Evolutionary conservation across 2,888 invertebrate species (phyloP).

Genomic region (Myathropa florea): DNA sequence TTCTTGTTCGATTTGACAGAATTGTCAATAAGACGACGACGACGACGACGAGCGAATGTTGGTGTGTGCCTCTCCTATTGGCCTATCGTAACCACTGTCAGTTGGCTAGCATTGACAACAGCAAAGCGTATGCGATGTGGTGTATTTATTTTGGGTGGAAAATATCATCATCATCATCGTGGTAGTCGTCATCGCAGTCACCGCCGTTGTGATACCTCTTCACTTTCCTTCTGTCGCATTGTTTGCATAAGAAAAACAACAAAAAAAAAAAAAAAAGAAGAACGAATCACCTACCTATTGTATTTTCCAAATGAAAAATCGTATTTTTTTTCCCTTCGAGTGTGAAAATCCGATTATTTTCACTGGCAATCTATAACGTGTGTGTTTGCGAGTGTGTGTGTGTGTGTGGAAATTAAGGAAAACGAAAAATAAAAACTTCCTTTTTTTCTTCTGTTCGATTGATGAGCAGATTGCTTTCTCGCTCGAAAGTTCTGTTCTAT

Average conservation of each 20-base stretch:
- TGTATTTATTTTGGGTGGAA: constrained; percentile 37
- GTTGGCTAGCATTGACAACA: neutral
- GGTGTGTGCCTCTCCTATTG: too few species aligned
- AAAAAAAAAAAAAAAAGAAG: too few species aligned
- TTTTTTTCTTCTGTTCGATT: neutral
- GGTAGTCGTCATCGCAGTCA: neutral
- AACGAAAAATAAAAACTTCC: too few species aligned
- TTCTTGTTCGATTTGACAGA: too few species aligned
- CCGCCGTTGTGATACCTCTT: neutral
- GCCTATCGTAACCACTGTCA: too few species aligned
- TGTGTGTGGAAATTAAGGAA: too few species aligned
- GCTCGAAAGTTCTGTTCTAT: neutral
- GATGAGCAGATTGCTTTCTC: neutral
- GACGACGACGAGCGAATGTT: too few species aligned
- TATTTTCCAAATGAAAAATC: neutral
- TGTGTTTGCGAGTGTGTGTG: too few species aligned
- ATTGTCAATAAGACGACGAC: too few species aligned
- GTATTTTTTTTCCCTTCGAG: neutral
- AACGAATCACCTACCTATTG: neutral
- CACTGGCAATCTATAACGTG: too few species aligned
- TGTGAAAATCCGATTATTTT: neutral
- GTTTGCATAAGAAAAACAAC: constrained; percentile 15
- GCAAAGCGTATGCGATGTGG: constrained; percentile 8
- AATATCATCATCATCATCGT: constrained; percentile 3
- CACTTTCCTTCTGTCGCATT: neutral